Percentiles rank a stretch among this genome's conserved stretches.
Conservation (phyloP, 2,113 vertebrate species). For the Gambusia affinis region DNA sequence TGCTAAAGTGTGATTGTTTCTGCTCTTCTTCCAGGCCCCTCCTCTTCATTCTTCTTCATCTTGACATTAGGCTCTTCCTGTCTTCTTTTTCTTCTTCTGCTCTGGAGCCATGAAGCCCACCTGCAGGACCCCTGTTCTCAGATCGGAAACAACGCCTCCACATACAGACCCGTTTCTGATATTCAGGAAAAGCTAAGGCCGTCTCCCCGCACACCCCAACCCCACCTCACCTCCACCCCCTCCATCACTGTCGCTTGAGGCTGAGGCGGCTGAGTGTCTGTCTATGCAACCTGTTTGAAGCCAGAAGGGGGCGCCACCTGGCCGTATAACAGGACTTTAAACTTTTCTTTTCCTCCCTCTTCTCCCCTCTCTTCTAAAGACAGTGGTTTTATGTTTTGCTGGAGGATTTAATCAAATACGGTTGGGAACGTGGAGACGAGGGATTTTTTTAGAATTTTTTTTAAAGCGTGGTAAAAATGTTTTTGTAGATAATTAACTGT, state of each 20-base stretch:
- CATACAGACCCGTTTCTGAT: conserved; percentile 91
- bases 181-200: conserved; percentile 97
- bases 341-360: conserved; percentile 61
- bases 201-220: conserved; percentile 77
- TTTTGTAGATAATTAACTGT: conserved; percentile 96
- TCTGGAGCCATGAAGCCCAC: conserved; percentile 56
- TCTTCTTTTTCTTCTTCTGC: conserved; percentile 30
- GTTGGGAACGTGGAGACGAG: conserved; percentile 47
- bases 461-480: conserved; percentile 83
- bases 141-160: conserved; percentile 48
- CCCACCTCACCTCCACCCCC: conserved; percentile 60
- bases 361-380: conserved; percentile 41
- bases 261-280: conserved; percentile 78
- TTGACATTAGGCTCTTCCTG: conserved; percentile 86
- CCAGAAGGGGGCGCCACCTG: conserved; percentile 79
- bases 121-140: conserved; percentile 54
- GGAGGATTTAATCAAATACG: conserved; percentile 72
- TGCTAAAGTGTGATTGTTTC: too few relatives aligned
- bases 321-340: conserved; percentile 58
- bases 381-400: conserved; percentile 81
- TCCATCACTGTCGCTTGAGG: conserved; percentile 84
- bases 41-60: conserved; percentile 94
- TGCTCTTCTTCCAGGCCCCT: conserved; percentile 84
- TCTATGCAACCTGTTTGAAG: conserved; percentile 99
- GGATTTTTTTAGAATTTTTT: conserved; percentile 42